Conservation (phyloP, 2,888 invertebrate genomes). For the Lepidocyrtinus sp. region DNA sequence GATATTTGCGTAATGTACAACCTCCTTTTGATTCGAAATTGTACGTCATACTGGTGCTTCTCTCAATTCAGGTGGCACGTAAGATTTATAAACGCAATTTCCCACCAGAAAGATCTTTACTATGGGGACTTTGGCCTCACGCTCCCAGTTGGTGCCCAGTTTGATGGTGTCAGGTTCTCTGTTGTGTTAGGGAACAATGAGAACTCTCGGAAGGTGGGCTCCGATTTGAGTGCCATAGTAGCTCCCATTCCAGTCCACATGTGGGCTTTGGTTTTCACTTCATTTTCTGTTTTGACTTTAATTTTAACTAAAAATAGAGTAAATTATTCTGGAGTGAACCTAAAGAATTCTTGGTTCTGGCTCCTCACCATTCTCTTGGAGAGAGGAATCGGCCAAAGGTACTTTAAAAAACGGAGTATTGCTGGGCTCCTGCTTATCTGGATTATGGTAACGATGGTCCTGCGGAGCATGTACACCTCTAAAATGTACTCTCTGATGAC, state of each 20-base stretch:
- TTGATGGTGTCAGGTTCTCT: background rate
- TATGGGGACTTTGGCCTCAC: background rate
- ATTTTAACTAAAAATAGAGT: background rate
- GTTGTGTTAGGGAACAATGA: background rate
- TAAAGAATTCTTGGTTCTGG: background rate
- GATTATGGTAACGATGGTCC: background rate
- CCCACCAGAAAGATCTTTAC: background rate
- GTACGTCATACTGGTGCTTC: background rate
- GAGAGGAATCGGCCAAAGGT: background rate
- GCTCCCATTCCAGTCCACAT: background rate
- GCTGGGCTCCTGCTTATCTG: background rate
- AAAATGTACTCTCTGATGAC: constrained; percentile 17
- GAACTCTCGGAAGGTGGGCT: background rate
- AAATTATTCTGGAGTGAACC: background rate
- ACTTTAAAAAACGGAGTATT: background rate
- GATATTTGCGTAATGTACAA: background rate
- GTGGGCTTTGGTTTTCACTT: background rate
- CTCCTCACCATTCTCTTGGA: background rate
- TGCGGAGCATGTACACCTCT: constrained; percentile 11
- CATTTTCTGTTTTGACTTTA: background rate
- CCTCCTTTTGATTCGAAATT: background rate
- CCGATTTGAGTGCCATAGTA: background rate
- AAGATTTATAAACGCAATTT: background rate
- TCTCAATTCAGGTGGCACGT: background rate
- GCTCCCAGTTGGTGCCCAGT: background rate